A percentile compares a stretch with the other conserved stretches of the same genome.
Evolutionary conservation across 1,140 invertebrate genomes (phyloP).

Genomic region (Sarcophaga peregrina): DNA sequence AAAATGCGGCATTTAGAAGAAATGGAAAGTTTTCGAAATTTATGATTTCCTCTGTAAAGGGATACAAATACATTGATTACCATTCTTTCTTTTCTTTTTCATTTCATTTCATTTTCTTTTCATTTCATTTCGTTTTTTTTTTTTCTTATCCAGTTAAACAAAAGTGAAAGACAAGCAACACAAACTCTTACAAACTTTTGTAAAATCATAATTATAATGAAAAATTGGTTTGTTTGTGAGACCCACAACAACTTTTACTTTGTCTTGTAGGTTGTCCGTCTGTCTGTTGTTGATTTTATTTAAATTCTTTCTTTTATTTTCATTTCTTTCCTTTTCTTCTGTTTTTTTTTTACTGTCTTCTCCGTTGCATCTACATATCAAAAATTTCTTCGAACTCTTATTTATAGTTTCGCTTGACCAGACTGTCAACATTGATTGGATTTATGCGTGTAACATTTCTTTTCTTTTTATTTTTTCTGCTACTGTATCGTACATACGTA

Average conservation of each 20-base stretch:
- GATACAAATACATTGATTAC: not conserved
- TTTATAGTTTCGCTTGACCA: conserved; percentile 16
- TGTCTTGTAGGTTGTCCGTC: not conserved
- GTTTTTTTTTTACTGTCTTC: no score
- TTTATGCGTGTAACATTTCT: not conserved
- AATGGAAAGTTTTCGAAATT: conserved; percentile 7
- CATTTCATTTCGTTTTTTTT: no score
- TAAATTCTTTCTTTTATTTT: not conserved
- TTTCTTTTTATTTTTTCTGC: no score
- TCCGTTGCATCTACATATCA: conserved; percentile 1
- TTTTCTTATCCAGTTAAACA: conserved; percentile 34
- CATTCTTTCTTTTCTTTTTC: no score
- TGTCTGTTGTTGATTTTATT: not conserved
- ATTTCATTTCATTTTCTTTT: no score
- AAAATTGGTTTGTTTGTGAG: not conserved
- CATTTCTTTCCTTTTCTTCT: not conserved
- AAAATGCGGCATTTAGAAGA: not conserved
- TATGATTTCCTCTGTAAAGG: not conserved
- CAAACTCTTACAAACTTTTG: no score
- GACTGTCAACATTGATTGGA: conserved; percentile 21
- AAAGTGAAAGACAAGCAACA: not conserved
- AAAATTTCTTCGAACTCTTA: not conserved
- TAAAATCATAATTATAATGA: conserved; percentile 47
- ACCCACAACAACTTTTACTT: not conserved
- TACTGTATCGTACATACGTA: no score